Evolutionary conservation across 2,113 vertebrate species (phyloP), one percentile per base, ranked within the genome.

Genomic region (Corydoras sp.): DNA sequence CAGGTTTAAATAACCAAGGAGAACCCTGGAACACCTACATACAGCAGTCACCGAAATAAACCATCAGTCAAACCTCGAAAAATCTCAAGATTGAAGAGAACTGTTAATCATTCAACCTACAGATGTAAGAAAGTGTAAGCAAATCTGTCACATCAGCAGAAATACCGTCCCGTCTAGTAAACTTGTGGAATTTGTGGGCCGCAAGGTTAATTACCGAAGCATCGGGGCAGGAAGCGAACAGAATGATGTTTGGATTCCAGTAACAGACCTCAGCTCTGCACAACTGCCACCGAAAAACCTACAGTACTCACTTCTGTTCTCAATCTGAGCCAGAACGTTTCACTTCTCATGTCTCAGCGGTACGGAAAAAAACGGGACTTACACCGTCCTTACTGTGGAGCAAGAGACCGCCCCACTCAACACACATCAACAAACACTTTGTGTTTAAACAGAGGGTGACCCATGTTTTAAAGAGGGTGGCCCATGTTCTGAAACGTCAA

Each of bases 221-320:
- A 53, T 14, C 10, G 51, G 51, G 13, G 51, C 5, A 53, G 13
- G 13, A 53, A 53, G 51, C 51, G 11, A 43, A 43, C 51, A 13
- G 48, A 24, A 24, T 5, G 18, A 31, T 61, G 51, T 71, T 65
- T 31, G 35, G 49, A 24, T 65, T 69, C 56, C 24, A 8, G 29
- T 62, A 32, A 59, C 30, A 70, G 60, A 75, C 61, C 55, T 66
- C 49, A 30, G 63, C 75, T 75, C 35, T 43, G 35, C 7, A 69
- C 69, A 55, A 59, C 72, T 58, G 64, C 72, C 60, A 55, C 50
- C 48, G 1, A 31, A 29, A 29, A 71, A 71, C 58, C 30, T 61
- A 50, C 51, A 62, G 54, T 67, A 56, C 63, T 75, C 69, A 79
- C 73, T 79, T 79, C 77, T 68, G 49, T 69, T 79, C 35, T 71